Evolutionary conservation across 2,797 vertebrate genomes (phyloP).

Genomic region (Cottoperca gobio): DNA sequence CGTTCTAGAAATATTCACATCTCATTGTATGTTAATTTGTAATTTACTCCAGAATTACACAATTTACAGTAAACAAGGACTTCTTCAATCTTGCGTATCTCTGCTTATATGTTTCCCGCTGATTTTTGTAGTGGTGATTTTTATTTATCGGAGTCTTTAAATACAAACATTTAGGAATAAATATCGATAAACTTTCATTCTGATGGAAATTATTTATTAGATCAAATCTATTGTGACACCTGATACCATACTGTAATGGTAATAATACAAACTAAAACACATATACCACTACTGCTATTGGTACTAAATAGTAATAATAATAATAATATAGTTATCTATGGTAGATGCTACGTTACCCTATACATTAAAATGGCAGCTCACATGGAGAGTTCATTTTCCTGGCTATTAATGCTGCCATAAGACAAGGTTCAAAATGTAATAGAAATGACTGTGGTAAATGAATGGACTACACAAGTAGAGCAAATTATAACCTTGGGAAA

Average conservation of each 20-base stretch:
- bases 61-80: not conserved
- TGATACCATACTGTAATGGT: not conserved
- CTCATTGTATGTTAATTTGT: not conserved
- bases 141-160: not conserved
- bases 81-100: not conserved
- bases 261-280: not conserved
- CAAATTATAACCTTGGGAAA: constrained; percentile 53
- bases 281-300: not conserved
- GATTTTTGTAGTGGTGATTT: not conserved
- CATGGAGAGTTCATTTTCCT: constrained; percentile 48
- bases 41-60: not conserved
- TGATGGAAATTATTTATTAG: not conserved
- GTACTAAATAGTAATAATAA: not conserved
- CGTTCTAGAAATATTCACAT: not conserved
- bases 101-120: not conserved
- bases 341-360: constrained; percentile 8
- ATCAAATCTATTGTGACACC: not conserved
- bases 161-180: not conserved
- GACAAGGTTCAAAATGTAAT: constrained; percentile 48
- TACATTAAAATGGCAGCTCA: constrained; percentile 40
- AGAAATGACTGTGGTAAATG: constrained; percentile 33
- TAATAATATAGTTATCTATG: constrained; percentile 8
- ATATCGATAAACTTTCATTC: not conserved
- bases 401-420: constrained; percentile 51
- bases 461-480: constrained; percentile 29